phyloP scores from a whole-genome alignment of 1,140 invertebrate species.

The Scaptomyza graminum region DNA sequence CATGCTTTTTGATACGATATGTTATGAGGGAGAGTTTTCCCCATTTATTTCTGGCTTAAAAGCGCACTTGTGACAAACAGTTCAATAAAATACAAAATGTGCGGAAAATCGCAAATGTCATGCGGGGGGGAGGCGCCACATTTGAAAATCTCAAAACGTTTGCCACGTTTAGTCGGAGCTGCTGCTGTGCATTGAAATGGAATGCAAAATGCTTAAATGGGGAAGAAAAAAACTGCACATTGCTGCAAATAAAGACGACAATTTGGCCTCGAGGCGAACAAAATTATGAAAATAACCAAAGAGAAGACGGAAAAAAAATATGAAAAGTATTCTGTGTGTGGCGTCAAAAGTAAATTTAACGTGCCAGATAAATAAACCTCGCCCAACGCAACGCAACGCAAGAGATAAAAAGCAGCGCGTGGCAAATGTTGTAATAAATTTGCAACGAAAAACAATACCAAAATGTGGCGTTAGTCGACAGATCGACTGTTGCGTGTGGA shows the following conservation, averaged over 20 bases:
- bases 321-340: constrained; percentile 11
- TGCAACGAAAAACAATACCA: constrained; percentile 76
- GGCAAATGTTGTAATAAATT: constrained; percentile 77
- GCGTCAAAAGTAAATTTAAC: constrained; percentile 72
- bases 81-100: constrained; percentile 83
- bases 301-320: constrained; percentile 14
- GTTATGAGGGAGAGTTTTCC: constrained; percentile 17
- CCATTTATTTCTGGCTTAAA: constrained; percentile 28
- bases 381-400: constrained; percentile 50
- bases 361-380: constrained; percentile 75
- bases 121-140: constrained; percentile 44
- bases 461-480: constrained; percentile 63
- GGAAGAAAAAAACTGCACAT: constrained; percentile 60
- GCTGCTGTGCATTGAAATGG: constrained; percentile 64
- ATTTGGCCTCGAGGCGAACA: constrained; percentile 76
- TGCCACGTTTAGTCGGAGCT: constrained; percentile 55
- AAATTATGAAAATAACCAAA: constrained; percentile 69
- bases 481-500: constrained; percentile 60
- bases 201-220: constrained; percentile 59
- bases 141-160: constrained; percentile 72
- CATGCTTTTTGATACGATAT: constrained; percentile 64
- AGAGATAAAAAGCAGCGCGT: constrained; percentile 52
- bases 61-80: constrained; percentile 66
- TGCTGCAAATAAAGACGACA: constrained; percentile 81
- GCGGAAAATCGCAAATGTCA: constrained; percentile 82